Evolutionary conservation across 1,140 invertebrate species (phyloP), one percentile per base, ranked within the genome.

Genomic region (Protaetia brevitarsis): DNA sequence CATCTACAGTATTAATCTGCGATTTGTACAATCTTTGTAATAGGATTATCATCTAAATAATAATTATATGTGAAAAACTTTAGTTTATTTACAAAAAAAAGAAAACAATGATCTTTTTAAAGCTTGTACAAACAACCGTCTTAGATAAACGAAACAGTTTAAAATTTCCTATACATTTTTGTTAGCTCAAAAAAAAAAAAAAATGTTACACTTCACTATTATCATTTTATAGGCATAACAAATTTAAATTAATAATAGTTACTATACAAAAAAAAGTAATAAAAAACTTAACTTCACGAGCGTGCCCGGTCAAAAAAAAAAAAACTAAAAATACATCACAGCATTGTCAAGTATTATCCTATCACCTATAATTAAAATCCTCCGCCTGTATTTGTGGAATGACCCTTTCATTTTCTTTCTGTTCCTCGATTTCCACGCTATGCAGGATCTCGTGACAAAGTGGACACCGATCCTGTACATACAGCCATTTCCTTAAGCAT

Each of bases 401-500:
- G 41, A 51, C 41, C 41, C 41, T 7, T 10, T 19, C 41, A 16
- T 16, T 51, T 19, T 51, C 65, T 31, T 73, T 75, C 6, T 67
- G 74, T 10, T 76, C 71, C 2, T 77, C 78, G 27, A 67, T 69
- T 34, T 86, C 82, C 0, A 84, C 75, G 66, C 86, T 87, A 72
- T 90, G 89, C 68, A 94, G 78, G 69, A 93, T 90, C 68, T 92
- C 88, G 75, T 93, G 91, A 69, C 91, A 93, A 8, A 93, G 77
- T 0, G 91, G 91, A 78, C 91, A 93, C 3, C 89, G 80, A 76
- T 94, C 91, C 72, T 92, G 89, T 0, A 98, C 91, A 76, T 97
- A 98, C 3, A 98, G 80, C 96, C 96, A 99, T 77, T 98, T 98
- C 27, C 95, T 82, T 10, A 99, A 77, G 77, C 96, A 99, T 2